These are phyloP conservation scores for Podarcis muralis DNA, from an alignment of 2,113 vertebrate species.

Conservation along the genomic window DNA sequence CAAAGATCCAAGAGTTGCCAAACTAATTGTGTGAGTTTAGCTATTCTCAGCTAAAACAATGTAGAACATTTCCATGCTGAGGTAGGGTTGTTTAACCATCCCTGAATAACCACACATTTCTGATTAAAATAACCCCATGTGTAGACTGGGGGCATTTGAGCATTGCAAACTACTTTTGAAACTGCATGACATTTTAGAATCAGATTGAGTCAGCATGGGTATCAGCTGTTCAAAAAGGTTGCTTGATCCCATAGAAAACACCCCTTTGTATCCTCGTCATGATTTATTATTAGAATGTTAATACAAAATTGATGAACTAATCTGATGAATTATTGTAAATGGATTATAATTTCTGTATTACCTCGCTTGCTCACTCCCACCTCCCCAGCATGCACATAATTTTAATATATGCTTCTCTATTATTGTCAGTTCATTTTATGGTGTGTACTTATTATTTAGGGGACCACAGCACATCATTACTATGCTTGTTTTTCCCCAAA, in stretches of 20 bases:
- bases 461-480: background rate
- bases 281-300: background rate
- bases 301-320: background rate
- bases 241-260: background rate
- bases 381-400: background rate
- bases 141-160: background rate
- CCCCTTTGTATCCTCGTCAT: background rate
- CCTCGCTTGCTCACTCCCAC: no score
- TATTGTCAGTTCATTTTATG: background rate
- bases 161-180: background rate
- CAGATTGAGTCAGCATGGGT: background rate
- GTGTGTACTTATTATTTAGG: background rate
- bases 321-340: background rate
- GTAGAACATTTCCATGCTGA: background rate
- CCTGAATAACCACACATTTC: background rate
- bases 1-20: no score
- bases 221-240: background rate
- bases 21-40: no score
- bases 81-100: background rate
- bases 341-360: background rate
- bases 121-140: background rate
- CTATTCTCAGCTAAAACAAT: background rate
- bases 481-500: background rate
- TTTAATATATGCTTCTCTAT: background rate
- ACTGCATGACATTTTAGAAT: background rate